Base-by-base conservation (phyloP, 2,888 invertebrate genomes). In the Cephus rjabovi region DNA sequence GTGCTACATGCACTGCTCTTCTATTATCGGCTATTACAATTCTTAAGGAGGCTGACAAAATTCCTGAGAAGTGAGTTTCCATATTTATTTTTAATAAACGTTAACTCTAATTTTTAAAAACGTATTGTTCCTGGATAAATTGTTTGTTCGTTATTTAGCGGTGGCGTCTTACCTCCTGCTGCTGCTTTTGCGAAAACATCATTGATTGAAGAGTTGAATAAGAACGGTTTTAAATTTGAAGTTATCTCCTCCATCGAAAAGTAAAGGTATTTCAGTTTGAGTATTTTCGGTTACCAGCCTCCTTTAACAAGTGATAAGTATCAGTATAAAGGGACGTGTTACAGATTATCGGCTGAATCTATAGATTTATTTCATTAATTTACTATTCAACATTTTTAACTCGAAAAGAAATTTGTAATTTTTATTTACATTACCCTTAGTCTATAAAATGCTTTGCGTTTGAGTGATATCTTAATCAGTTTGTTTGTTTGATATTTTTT, bases 161-260 rank as follows among this genome's bases (percentile, higher is more conserved):
- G 97, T 68, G 98, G 98, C 15, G 98, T 98, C 1, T 93, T 95
- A 79, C 94, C 98, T 0, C 97, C 98, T 0, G 98, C 95, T 1
- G 95, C 95, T 15, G 98, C 97, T 0, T 99, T 98, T 92, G 93
- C 93, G 1, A 94, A 97, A 82, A 98, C 98, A 0, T 94, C 93
- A 35, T 92, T 98, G 34, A 94, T 98, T 80, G 93, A 96, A 56
- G 94, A 95, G 81, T 93, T 99, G 33, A 93, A 94, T 78, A 94
- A 95, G 75, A 94, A 96, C 90, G 95, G 95, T 76, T 89, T 96
- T n/a, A 95, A 93, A 76, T 96, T 96, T 89, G 95, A 96, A 89
- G 93, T 96, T 12, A 76, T 93, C 71, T 88, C 89, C 30, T 85
- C 87, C 12, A 86, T 78, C 68, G 84, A 86, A 71, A 82, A 83